These are phyloP conservation scores for Brachirus orientalis DNA, from an alignment of 2,113 vertebrate species.

Conservation along the genomic window DNA sequence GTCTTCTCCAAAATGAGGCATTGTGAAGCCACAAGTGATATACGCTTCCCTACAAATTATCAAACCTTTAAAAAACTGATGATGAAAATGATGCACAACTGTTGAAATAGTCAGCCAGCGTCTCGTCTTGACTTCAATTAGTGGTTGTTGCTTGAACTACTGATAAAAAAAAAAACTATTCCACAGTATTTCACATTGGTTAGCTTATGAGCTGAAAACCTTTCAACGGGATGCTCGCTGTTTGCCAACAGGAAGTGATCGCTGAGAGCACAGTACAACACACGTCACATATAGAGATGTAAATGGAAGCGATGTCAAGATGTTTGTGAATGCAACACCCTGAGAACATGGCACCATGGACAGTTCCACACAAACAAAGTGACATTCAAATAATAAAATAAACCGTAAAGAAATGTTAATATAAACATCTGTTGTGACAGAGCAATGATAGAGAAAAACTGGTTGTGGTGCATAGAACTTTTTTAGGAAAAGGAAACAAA, in stretches of 20 bases:
- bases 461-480: conserved; percentile 18
- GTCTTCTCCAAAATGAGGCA: conserved; percentile 29
- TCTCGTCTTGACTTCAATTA: conserved; percentile 4
- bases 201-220: conserved; percentile 56
- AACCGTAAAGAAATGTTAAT: neutral
- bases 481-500: conserved; percentile 14
- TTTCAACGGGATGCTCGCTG: neutral
- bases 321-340: conserved; percentile 63
- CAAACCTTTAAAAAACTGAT: too few species aligned
- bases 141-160: conserved; percentile 33
- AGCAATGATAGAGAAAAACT: conserved; percentile 1
- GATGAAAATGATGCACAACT: conserved; percentile 4
- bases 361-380: conserved; percentile 8
- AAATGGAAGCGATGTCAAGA: conserved; percentile 12
- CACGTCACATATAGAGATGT: conserved; percentile 15
- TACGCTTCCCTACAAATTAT: conserved; percentile 18
- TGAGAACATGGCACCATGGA: conserved; percentile 63
- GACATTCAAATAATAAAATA: conserved; percentile 13
- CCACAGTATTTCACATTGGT: conserved; percentile 40
- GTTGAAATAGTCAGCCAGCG: conserved; percentile 9
- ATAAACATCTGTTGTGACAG: neutral
- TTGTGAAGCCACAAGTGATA: conserved; percentile 25
- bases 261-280: conserved; percentile 36
- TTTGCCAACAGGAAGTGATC: conserved; percentile 36
- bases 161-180: neutral